Percentiles rank a stretch among this genome's conserved stretches.
These are phyloP conservation scores for Sebastes cheni DNA, from an alignment of 2,797 vertebrate species.

Conservation along the genomic window DNA sequence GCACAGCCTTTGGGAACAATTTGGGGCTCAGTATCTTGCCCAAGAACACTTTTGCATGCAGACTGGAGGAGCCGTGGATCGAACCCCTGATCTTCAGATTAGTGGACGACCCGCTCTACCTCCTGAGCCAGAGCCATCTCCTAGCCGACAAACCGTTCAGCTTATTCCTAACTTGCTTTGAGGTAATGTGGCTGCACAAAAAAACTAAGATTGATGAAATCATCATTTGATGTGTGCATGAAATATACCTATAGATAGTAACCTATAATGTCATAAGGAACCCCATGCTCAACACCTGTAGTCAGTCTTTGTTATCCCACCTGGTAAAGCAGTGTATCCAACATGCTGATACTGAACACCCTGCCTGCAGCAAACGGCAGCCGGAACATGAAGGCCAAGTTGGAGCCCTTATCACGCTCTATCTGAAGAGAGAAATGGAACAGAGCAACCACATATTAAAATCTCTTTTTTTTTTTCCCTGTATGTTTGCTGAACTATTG, in stretches of 20 bases:
- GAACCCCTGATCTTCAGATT: too few species aligned
- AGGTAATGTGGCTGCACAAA: too few species aligned
- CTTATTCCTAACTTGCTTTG: too few species aligned
- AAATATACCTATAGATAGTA: not conserved
- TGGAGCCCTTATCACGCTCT: conserved; percentile 95
- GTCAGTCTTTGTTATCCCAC: conserved; percentile 67
- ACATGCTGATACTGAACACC: conserved; percentile 98
- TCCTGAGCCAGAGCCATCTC: too few species aligned
- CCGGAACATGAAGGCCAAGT: conserved; percentile 98
- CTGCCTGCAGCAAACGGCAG: conserved; percentile 96
- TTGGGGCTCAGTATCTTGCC: too few species aligned
- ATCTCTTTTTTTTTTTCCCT: not conserved
- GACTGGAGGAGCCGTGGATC: too few species aligned
- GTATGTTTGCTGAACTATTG: not conserved
- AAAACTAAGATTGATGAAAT: not conserved
- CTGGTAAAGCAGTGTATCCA: conserved; percentile 97
- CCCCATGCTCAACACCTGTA: not conserved
- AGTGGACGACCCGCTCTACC: too few species aligned
- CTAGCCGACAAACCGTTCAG: too few species aligned
- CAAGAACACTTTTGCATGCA: too few species aligned
- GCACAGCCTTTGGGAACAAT: too few species aligned
- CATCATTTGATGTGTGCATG: not conserved
- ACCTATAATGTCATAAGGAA: not conserved
- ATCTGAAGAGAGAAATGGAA: conserved; percentile 82
- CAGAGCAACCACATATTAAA: not conserved